A percentile compares a stretch with the other conserved stretches of the same genome.
Conservation (phyloP, 2,113 vertebrate species). For the Eurypyga helias region DNA sequence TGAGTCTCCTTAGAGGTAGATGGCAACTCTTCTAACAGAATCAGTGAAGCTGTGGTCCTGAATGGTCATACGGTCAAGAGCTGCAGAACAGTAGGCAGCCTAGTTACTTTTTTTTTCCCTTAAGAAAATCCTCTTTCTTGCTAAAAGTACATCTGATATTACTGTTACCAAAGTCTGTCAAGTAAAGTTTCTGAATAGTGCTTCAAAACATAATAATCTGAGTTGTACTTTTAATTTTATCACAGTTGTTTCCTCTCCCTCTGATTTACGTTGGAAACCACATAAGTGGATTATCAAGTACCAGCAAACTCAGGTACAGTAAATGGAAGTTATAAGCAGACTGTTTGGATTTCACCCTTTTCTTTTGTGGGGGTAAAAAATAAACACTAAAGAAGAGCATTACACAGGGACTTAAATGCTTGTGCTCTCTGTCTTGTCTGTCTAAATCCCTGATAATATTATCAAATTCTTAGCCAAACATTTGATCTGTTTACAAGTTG, state of each 20-base stretch:
- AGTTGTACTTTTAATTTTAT: constrained; percentile 53
- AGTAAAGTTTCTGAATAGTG: neutral
- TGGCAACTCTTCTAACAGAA: neutral
- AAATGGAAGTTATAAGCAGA: neutral
- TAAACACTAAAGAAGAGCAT: neutral
- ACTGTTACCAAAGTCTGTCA: neutral
- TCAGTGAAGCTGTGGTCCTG: neutral
- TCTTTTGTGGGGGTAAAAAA: neutral
- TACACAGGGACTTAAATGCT: neutral
- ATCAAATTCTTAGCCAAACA: neutral
- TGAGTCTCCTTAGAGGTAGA: neutral
- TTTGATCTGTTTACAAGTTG: neutral
- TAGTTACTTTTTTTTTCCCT: neutral
- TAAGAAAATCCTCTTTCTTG: neutral
- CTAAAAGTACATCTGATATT: neutral
- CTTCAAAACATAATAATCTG: constrained; percentile 21
- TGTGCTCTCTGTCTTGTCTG: neutral
- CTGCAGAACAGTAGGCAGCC: neutral
- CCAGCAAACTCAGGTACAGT: constrained; percentile 81
- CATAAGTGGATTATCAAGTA: constrained; percentile 82
- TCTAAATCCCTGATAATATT: neutral
- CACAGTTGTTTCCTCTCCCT: constrained; percentile 82
- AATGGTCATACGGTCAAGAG: neutral
- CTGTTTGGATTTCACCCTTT: neutral
- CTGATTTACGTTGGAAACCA: constrained; percentile 83